phyloP scores from a whole-genome alignment of 2,113 vertebrate genomes.

The Istiophorus platypterus region DNA sequence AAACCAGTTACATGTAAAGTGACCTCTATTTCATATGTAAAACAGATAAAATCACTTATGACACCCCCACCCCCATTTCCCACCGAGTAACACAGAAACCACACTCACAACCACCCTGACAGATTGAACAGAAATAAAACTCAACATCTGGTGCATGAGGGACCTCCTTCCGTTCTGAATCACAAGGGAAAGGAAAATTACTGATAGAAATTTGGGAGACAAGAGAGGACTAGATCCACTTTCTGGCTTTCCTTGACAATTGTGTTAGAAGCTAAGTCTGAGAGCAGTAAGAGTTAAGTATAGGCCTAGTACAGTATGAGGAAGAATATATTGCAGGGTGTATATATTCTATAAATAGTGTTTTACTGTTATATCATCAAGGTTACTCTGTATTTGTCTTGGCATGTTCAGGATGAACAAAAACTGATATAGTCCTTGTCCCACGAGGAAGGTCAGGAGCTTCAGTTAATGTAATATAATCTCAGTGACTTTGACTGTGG shows the following conservation, averaged over 20 bases:
- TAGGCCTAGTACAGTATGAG: not conserved
- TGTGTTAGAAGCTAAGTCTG: conserved; percentile 1
- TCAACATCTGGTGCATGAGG: conserved; percentile 41
- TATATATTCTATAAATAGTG: not conserved
- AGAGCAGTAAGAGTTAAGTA: not conserved
- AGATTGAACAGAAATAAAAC: conserved; percentile 54
- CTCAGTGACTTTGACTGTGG: too few relatives aligned
- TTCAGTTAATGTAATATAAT: not conserved
- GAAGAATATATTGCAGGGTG: not conserved
- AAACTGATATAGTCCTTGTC: not conserved
- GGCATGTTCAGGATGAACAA: not conserved
- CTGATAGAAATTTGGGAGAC: conserved; percentile 27
- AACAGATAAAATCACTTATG: conserved; percentile 34
- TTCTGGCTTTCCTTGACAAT: not conserved
- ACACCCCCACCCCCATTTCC: not conserved
- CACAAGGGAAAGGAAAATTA: conserved; percentile 48
- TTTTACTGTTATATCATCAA: not conserved
- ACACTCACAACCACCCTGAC: conserved; percentile 25
- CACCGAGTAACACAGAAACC: conserved; percentile 17
- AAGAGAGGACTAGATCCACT: not conserved
- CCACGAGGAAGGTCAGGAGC: not conserved
- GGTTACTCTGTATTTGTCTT: too few relatives aligned
- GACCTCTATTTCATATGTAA: conserved; percentile 39
- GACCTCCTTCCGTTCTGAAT: conserved; percentile 39
- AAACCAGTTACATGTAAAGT: conserved; percentile 10